phyloP scores from a whole-genome alignment of 2,113 vertebrate species.

The Leptodactylus fuscus region DNA sequence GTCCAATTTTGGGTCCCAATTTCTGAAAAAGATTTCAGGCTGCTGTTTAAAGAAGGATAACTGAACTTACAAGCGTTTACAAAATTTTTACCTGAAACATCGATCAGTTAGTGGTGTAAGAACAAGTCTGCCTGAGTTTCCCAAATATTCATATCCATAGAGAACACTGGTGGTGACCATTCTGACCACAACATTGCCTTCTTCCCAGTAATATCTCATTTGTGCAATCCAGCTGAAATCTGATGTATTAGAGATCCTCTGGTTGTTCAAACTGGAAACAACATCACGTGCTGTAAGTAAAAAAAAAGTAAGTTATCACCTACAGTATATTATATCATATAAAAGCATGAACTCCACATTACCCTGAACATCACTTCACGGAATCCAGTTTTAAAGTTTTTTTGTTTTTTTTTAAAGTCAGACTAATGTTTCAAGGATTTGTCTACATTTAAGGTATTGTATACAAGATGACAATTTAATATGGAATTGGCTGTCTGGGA shows the following conservation, averaged over 20 bases:
- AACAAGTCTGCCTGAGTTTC: slow-evolving; percentile 45
- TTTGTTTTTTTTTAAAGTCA: neutral
- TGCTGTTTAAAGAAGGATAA: neutral
- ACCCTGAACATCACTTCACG: neutral
- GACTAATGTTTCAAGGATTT: neutral
- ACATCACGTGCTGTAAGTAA: slow-evolving; percentile 61
- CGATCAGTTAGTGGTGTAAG: slow-evolving; percentile 29
- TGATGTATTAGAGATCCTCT: slow-evolving; percentile 19
- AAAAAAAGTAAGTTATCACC: neutral
- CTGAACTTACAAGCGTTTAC: neutral
- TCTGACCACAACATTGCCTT: slow-evolving; percentile 47
- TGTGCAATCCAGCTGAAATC: slow-evolving; percentile 63
- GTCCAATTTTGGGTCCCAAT: neutral
- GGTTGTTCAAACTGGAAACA: slow-evolving; percentile 46
- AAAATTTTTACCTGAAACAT: slow-evolving; percentile 6
- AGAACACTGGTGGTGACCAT: slow-evolving; percentile 60
- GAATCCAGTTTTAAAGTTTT: neutral
- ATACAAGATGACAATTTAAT: neutral
- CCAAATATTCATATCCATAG: slow-evolving; percentile 63
- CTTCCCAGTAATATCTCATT: slow-evolving; percentile 62
- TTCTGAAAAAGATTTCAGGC: too few species aligned
- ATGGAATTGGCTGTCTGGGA: neutral
- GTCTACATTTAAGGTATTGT: neutral
- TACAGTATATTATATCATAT: neutral
- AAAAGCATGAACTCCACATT: neutral